Base-by-base conservation (phyloP, 2,113 vertebrate genomes). In the Odontophorus gujanensis region DNA sequence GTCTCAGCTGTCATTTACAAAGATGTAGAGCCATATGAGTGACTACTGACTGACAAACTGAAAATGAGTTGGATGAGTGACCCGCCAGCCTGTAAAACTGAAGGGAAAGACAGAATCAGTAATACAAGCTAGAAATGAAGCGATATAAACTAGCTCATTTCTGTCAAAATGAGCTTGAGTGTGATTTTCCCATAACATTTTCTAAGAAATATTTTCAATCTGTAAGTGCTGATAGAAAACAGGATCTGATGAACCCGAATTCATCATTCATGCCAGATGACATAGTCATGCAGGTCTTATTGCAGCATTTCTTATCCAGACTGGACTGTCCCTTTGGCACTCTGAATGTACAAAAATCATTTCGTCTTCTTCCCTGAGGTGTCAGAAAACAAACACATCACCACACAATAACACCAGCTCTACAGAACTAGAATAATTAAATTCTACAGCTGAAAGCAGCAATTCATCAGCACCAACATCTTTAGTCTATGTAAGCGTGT, bases 391-490 rank as follows among this genome's bases (percentile, higher is more conserved):
- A 94, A 96, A 91, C 79, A 80, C 72, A 94, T 95, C 72, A 22
- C 67, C 34, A 67, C 50, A 88, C 80, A 96, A 89, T 91, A 89
- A 51, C 19, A 1, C 43, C 85, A 93, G 65, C 85, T 92, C 75
- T 91, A 77, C 50, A 63, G 75, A 91, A 90, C 1, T 8, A 89
- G 77, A 75, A 50, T 84, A 79, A 81, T 93, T 85, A 91, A 92
- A 90, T 94, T 75, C 79, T 86, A 85, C 81, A 95, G 94, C 93
- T 95, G 93, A 97, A 96, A 92, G 81, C 68, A 75, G 77, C 87
- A 95, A 92, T 95, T 95, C 81, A 78, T 85, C 85, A 85, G 85
- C 68, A 87, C 76, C 86, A 82, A 34, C 71, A 82, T 89, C 80
- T 90, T 83, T 17, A 4, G 10, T 88, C 87, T 43, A 15, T 45